Conservation (phyloP, 2,113 vertebrate species). For the Ancistrus triradiatus region DNA sequence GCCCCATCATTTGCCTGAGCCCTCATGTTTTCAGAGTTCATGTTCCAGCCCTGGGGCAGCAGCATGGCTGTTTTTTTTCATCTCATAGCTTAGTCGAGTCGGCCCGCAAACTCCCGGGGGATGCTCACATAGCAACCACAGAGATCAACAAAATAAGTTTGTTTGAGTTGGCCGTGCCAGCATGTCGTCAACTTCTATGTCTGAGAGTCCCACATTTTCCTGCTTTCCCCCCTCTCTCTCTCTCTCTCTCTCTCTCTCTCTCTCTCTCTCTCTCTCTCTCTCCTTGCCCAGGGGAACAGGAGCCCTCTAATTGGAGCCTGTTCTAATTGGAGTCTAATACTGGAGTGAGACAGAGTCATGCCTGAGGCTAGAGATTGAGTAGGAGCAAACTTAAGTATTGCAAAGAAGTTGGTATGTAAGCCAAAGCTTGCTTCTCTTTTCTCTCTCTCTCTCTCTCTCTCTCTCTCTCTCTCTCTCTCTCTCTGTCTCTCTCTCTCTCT, state of each 20-base stretch:
- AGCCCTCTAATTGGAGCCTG: constrained; percentile 99
- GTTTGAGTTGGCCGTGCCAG: constrained; percentile 98
- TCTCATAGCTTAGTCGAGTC: constrained; percentile 99
- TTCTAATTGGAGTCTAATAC: constrained; percentile 99
- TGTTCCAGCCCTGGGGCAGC: constrained; percentile 89
- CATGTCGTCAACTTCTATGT: constrained; percentile 98
- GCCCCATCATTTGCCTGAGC: constrained; percentile 99
- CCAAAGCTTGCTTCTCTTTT: constrained; percentile 52
- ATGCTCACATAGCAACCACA: constrained; percentile 97
- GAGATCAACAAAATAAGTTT: constrained; percentile 99
- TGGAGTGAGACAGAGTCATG: constrained; percentile 93
- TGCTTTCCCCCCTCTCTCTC: background rate
- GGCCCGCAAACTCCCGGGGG: constrained; percentile 96
- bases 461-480: too few species aligned
- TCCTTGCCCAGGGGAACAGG: constrained; percentile 94
- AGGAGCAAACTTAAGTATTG: constrained; percentile 93
- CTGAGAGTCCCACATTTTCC: constrained; percentile 80
- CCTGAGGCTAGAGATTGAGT: constrained; percentile 91
- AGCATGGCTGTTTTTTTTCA: constrained; percentile 74
- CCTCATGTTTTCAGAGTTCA: constrained; percentile 99
- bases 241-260: constrained; percentile 82
- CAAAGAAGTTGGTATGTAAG: constrained; percentile 64
- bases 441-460: constrained; percentile 50
- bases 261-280: constrained; percentile 98
- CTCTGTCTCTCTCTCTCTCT: too few species aligned